Evolutionary conservation across 2,797 vertebrate genomes (phyloP).

Genomic region (Chelon auratus): DNA sequence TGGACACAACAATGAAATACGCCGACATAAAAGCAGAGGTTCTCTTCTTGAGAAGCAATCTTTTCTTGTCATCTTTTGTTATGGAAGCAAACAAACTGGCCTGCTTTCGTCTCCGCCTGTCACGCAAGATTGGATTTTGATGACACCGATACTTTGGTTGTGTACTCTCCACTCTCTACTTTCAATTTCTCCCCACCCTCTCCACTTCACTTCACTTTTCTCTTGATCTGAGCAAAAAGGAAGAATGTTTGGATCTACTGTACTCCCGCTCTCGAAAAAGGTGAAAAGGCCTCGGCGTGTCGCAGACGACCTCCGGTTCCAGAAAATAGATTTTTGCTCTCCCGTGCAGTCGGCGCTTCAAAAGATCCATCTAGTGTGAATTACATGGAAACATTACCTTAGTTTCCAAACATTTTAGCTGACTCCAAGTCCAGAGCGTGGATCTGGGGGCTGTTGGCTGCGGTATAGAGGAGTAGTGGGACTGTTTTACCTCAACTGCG

Average conservation of each 20-base stretch:
- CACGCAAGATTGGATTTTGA: conserved; percentile 71
- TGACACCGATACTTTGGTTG: conserved; percentile 64
- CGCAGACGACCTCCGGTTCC: conserved; percentile 7
- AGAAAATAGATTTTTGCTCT: conserved; percentile 5
- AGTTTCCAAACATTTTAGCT: conserved; percentile 32
- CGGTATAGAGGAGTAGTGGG: conserved; percentile 19
- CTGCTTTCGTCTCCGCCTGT: conserved; percentile 52
- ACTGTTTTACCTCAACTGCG: conserved; percentile 44
- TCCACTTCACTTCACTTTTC: background rate
- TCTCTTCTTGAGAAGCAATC: conserved; percentile 49
- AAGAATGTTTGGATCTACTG: conserved; percentile 18
- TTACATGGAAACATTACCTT: conserved; percentile 19
- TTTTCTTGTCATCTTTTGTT: conserved; percentile 64
- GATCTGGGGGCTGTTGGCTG: conserved; percentile 37
- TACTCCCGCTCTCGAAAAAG: conserved; percentile 23
- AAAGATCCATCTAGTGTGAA: conserved; percentile 17
- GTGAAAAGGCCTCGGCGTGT: conserved; percentile 26
- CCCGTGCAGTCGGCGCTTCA: background rate
- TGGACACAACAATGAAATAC: conserved; percentile 50
- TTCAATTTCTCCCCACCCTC: conserved; percentile 1
- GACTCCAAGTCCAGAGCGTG: conserved; percentile 23
- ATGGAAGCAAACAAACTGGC: conserved; percentile 65
- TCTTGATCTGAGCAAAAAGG: conserved; percentile 33
- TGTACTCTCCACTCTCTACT: conserved; percentile 31
- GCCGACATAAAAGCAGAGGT: conserved; percentile 34